Conservation (phyloP, 2,113 vertebrate species). For the Syngnathus scovelli region DNA sequence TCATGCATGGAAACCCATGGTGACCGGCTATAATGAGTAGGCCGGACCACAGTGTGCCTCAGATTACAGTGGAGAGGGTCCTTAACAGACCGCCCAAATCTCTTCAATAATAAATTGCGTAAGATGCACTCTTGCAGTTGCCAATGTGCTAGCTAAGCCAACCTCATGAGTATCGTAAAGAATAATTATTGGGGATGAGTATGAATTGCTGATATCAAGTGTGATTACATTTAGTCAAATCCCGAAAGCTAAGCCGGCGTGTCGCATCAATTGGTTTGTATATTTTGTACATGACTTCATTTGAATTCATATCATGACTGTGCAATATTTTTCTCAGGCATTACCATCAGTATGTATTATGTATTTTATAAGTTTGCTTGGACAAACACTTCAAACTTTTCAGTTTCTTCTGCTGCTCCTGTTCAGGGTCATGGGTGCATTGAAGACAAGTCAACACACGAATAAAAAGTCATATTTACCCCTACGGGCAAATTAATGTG, state of each 20-base stretch:
- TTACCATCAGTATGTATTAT: slow-evolving; percentile 6
- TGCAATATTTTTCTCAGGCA: slow-evolving; percentile 13
- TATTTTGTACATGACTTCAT: slow-evolving; percentile 24
- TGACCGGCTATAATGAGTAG: slow-evolving; percentile 49
- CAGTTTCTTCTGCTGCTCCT: not conserved
- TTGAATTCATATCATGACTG: slow-evolving; percentile 27
- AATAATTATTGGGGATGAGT: slow-evolving; percentile 38
- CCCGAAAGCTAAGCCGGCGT: slow-evolving; percentile 23
- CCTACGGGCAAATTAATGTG: too few species aligned
- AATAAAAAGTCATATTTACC: too few species aligned
- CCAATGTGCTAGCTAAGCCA: slow-evolving; percentile 10
- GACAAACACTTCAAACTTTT: not conserved
- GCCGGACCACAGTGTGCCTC: slow-evolving; percentile 30
- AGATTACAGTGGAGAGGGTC: slow-evolving; percentile 28
- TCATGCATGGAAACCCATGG: slow-evolving; percentile 52
- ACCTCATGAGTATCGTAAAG: slow-evolving; percentile 43
- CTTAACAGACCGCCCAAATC: slow-evolving; percentile 45
- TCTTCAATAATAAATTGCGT: slow-evolving; percentile 59
- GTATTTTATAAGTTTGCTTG: not conserved
- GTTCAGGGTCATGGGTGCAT: not conserved
- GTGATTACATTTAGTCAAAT: slow-evolving; percentile 39
- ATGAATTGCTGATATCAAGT: slow-evolving; percentile 30
- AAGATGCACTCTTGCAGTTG: slow-evolving; percentile 30
- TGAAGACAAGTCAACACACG: not conserved
- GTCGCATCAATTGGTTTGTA: slow-evolving; percentile 32